A percentile compares a stretch with the other conserved stretches of the same genome.
phyloP scores from a whole-genome alignment of 2,797 vertebrate species.

The Diplodus sargus region DNA sequence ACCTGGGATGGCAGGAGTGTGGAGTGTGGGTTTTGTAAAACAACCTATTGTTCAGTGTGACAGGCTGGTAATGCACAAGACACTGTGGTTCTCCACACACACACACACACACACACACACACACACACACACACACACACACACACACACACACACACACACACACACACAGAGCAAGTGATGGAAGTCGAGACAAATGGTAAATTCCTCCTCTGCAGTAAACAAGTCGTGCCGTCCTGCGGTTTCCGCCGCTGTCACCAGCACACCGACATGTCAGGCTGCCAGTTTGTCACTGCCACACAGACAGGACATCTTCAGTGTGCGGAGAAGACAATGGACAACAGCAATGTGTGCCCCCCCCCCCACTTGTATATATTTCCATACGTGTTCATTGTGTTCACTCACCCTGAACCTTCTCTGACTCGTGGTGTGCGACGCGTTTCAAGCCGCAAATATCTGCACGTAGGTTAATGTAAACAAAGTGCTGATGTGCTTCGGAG shows the following conservation, averaged over 20 bases:
- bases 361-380: constrained; percentile 12
- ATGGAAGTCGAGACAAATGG: constrained; percentile 63
- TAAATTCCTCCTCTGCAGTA: constrained; percentile 60
- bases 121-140: constrained; percentile 41
- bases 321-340: constrained; percentile 47
- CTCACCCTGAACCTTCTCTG: not conserved
- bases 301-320: constrained; percentile 61
- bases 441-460: constrained; percentile 32
- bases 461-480: constrained; percentile 55
- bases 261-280: constrained; percentile 40
- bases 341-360: constrained; percentile 2
- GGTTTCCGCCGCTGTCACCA: constrained; percentile 59
- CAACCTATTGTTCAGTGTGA: constrained; percentile 70
- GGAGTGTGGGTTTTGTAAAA: constrained; percentile 60
- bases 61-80: constrained; percentile 56
- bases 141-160: constrained; percentile 41
- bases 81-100: constrained; percentile 48
- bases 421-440: not conserved
- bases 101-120: constrained; percentile 27
- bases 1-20: constrained; percentile 43
- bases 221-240: constrained; percentile 66
- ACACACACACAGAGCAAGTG: constrained; percentile 31
- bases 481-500: constrained; percentile 54
- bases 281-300: constrained; percentile 43
- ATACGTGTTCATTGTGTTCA: constrained; percentile 11